phyloP scores from a whole-genome alignment of 2,888 invertebrate species.

The Icerya purchasi region DNA sequence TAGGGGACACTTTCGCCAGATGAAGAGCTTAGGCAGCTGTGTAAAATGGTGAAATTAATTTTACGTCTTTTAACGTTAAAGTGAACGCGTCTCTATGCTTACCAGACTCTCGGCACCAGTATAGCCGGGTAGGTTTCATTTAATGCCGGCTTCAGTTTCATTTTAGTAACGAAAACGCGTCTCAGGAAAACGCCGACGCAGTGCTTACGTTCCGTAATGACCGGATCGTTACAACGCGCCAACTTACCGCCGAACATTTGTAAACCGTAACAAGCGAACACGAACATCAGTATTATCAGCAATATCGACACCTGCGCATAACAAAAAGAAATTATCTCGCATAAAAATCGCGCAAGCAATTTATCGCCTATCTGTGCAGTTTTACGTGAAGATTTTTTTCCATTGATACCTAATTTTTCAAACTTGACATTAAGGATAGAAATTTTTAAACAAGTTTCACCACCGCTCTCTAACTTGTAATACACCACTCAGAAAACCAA shows the following conservation, averaged over 20 bases:
- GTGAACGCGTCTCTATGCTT: constrained; percentile 22
- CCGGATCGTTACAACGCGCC: constrained; percentile 91
- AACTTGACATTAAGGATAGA: too few species aligned
- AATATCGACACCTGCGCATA: constrained; percentile 90
- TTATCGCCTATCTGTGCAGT: too few species aligned
- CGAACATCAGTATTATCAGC: constrained; percentile 90
- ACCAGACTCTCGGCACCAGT: constrained; percentile 91
- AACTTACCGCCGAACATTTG: constrained; percentile 91
- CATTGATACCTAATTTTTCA: too few species aligned
- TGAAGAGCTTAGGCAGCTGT: background rate
- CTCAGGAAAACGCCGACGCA: constrained; percentile 91
- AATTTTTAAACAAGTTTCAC: too few species aligned
- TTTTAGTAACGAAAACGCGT: constrained; percentile 90
- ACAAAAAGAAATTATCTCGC: too few species aligned
- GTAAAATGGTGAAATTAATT: background rate
- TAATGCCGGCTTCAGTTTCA: constrained; percentile 68
- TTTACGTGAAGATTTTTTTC: too few species aligned
- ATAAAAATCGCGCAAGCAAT: too few species aligned
- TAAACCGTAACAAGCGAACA: constrained; percentile 97
- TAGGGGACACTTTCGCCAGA: background rate
- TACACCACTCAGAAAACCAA: too few species aligned
- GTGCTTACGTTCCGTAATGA: constrained; percentile 54
- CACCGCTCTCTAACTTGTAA: too few species aligned
- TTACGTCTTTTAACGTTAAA: constrained; percentile 5
- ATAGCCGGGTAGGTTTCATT: constrained; percentile 83